phyloP scores from a whole-genome alignment of 2,113 vertebrate genomes.

The Sphaerodactylus townsendi region DNA sequence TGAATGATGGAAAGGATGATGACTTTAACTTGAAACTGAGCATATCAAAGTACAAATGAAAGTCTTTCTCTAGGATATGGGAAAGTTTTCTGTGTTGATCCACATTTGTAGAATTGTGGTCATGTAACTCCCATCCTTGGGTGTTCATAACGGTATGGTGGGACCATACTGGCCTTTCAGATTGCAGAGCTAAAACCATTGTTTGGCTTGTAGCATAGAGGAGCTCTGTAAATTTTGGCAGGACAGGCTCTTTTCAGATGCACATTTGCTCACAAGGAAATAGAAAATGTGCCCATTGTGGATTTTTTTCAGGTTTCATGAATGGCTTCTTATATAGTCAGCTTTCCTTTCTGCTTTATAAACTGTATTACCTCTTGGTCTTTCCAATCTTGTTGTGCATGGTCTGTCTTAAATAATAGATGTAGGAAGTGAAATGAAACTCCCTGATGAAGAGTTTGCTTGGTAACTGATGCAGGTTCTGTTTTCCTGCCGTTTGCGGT shows the following conservation, averaged over 20 bases:
- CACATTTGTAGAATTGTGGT: neutral
- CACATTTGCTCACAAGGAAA: neutral
- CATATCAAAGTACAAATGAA: neutral
- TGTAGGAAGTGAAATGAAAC: conserved; percentile 51
- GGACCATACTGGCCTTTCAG: neutral
- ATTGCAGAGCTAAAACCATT: neutral
- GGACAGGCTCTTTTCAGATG: neutral
- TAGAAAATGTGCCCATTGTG: neutral
- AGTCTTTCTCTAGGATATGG: neutral
- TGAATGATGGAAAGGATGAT: neutral
- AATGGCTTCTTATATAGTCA: neutral
- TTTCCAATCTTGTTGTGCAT: conserved; percentile 47
- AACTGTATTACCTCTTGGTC: neutral
- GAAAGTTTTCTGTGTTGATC: neutral
- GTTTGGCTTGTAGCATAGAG: neutral
- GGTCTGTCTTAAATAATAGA: conserved; percentile 58
- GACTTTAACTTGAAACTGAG: neutral
- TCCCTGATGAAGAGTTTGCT: conserved; percentile 24
- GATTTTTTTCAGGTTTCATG: neutral
- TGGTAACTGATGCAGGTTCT: conserved; percentile 25
- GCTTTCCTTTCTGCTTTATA: conserved; percentile 6
- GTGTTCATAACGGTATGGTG: neutral
- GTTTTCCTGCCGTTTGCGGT: neutral
- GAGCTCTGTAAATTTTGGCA: neutral
- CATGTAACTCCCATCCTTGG: neutral